Percentiles rank a stretch among this genome's conserved stretches.
phyloP scores from a whole-genome alignment of 1,140 invertebrate genomes.

The Cydia strobilella region DNA sequence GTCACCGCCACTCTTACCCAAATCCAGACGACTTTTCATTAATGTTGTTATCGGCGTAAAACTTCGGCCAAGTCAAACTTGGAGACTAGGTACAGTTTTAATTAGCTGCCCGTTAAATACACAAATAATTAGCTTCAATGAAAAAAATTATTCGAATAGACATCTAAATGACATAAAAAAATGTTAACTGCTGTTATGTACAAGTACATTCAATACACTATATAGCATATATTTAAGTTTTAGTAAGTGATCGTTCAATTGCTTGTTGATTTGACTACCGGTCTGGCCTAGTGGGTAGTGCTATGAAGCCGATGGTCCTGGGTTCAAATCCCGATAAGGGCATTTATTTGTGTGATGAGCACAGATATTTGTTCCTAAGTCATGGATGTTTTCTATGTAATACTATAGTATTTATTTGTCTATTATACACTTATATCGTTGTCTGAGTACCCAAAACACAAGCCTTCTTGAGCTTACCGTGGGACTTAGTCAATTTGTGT shows the following conservation, averaged over 20 bases:
- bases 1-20: conserved; percentile 70
- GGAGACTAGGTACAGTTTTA: conserved; percentile 65
- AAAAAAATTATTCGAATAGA: not conserved
- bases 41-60: conserved; percentile 77
- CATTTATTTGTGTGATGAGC: no score
- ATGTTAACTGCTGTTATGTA: not conserved
- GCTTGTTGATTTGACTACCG: not conserved
- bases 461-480: no score
- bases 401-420: no score
- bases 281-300: no score
- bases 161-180: not conserved
- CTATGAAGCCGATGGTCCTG: no score
- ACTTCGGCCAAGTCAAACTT: conserved; percentile 71
- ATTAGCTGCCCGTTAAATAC: conserved; percentile 74
- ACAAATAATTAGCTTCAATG: conserved; percentile 50
- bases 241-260: not conserved
- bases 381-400: no score
- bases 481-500: no score
- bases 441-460: no score
- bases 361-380: no score
- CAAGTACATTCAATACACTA: not conserved
- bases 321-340: no score
- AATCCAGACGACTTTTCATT: conserved; percentile 76
- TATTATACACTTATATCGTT: no score
- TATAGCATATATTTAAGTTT: not conserved